Percentiles rank a stretch among this genome's conserved stretches.
Conservation (phyloP, 2,888 invertebrate genomes). For the Acronicta alni region DNA sequence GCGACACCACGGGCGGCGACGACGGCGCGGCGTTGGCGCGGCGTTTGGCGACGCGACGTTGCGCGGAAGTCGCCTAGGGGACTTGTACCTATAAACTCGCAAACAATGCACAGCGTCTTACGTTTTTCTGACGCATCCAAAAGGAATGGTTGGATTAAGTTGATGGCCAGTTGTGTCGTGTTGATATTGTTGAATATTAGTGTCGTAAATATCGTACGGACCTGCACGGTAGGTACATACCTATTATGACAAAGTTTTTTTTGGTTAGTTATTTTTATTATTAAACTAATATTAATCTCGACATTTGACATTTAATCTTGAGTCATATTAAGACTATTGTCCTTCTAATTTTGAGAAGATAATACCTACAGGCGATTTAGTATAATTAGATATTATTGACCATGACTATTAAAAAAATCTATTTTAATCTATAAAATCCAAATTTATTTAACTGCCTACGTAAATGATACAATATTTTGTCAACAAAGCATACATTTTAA, state of each 20-base stretch:
- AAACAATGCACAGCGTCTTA: constrained; percentile 52
- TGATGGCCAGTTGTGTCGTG: constrained; percentile 14
- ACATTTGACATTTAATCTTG: no score
- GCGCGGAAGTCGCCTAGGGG: constrained; percentile 58
- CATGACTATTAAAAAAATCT: no score
- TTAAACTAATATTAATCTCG: no score
- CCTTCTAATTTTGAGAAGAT: no score
- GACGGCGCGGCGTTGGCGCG: background rate
- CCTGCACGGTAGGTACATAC: no score
- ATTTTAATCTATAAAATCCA: background rate
- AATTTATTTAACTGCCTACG: background rate
- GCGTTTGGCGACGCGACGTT: constrained; percentile 19
- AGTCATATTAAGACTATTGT: no score
- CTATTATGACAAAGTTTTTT: no score
- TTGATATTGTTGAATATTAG: background rate
- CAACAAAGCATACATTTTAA: constrained; percentile 41
- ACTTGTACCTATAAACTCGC: constrained; percentile 64
- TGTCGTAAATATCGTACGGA: no score
- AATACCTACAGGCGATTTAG: no score
- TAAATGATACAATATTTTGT: constrained; percentile 19
- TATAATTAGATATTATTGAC: no score
- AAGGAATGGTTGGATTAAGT: constrained; percentile 48
- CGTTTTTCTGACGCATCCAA: constrained; percentile 54
- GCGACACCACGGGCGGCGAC: constrained; percentile 17
- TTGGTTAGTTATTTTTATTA: background rate